Evolutionary conservation across 1,140 invertebrate genomes (phyloP), one percentile per base, ranked within the genome.

Genomic region (Eurosta solidaginis): DNA sequence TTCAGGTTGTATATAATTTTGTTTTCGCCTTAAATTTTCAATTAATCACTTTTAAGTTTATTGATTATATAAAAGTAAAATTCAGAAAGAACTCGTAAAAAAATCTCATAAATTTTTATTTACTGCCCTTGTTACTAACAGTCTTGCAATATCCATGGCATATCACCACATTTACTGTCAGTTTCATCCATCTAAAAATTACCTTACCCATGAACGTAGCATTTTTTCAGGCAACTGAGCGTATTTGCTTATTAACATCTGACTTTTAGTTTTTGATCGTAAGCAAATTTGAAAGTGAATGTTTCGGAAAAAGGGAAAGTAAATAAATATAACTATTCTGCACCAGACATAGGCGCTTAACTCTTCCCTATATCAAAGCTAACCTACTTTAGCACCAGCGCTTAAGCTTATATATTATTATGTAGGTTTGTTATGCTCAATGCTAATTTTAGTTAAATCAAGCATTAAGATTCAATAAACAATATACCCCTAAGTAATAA

Each of bases 361-460:
- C n/a, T n/a, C n/a, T n/a, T n/a, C n/a, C n/a, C n/a, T n/a, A n/a
- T n/a, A n/a, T n/a, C n/a, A n/a, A n/a, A n/a, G n/a, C n/a, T n/a
- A n/a, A n/a, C n/a, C n/a, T n/a, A n/a, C n/a, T n/a, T n/a, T n/a
- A n/a, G n/a, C n/a, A n/a, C n/a, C n/a, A n/a, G n/a, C n/a, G 45
- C 14, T 17, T 47, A 1, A 12, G n/a, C 5, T 17, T n/a, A 47
- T 17, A 47, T n/a, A 47, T 47, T 17, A 17, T 12, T 47, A 47
- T 47, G 45, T 47, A 47, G 45, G 1, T 59, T 12, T 49, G 1
- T 17, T 17, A 17, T 49, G 17, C 1, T 17, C 1, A 5, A 10
- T 68, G 17, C 59, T 68, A 68, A 68, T 68, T 68, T 20, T 33
- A 20, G 59, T 68, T 68, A 68, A 68, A 36, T 68, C 33, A 68